phyloP scores from a whole-genome alignment of 2,888 invertebrate genomes.

The Melanostoma scalare region DNA sequence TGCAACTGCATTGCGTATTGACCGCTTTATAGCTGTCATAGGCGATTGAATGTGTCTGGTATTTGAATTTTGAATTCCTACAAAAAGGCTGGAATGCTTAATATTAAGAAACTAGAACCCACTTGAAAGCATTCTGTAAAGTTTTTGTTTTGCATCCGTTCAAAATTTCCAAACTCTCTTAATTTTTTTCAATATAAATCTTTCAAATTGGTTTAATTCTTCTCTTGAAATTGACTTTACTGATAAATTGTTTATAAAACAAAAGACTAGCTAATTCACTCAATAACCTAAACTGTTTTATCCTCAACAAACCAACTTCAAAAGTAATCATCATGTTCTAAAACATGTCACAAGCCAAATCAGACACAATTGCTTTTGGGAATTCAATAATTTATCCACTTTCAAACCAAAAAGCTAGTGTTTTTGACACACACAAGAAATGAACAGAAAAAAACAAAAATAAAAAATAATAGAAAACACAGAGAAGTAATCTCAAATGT shows the following conservation, averaged over 20 bases:
- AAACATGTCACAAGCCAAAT: not conserved
- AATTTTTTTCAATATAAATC: too few species aligned
- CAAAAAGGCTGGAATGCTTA: too few species aligned
- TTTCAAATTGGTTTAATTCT: too few species aligned
- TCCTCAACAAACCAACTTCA: not conserved
- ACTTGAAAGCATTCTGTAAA: too few species aligned
- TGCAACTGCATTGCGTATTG: too few species aligned
- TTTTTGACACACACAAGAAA: constrained; percentile 10
- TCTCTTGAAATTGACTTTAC: too few species aligned
- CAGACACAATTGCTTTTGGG: not conserved
- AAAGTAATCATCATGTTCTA: not conserved
- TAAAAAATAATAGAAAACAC: constrained; percentile 26
- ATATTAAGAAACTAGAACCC: too few species aligned
- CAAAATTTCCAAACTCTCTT: too few species aligned
- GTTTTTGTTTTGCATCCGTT: too few species aligned
- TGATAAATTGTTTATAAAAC: not conserved
- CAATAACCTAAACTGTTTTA: constrained; percentile 21
- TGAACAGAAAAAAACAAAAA: not conserved
- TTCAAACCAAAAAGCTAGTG: not conserved
- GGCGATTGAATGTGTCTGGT: too few species aligned
- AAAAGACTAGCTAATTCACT: not conserved
- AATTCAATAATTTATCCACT: constrained; percentile 9
- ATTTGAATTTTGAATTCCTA: too few species aligned
- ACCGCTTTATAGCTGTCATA: too few species aligned
- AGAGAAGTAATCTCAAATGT: not conserved